Percentiles rank a stretch among this genome's conserved stretches.
Conservation (phyloP, 2,888 invertebrate genomes). For the Nephrotoma guestfalica region DNA sequence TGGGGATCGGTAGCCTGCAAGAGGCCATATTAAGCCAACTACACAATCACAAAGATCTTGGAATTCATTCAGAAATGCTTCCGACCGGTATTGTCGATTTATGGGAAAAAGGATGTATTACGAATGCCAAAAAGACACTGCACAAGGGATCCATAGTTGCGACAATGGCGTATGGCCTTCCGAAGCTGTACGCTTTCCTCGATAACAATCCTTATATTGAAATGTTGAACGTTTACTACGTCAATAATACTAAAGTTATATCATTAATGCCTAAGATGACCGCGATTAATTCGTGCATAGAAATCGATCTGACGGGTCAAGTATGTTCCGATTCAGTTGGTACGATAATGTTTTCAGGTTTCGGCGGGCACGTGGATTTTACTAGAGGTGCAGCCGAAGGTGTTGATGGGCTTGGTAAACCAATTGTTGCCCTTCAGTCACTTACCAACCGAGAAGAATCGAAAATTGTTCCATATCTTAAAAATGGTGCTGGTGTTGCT, state of each 20-base stretch:
- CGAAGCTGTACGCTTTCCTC: slow-evolving; percentile 79
- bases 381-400: slow-evolving; percentile 79
- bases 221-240: slow-evolving; percentile 79
- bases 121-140: slow-evolving; percentile 68
- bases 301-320: slow-evolving; percentile 88
- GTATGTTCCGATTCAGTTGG: slow-evolving; percentile 90
- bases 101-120: slow-evolving; percentile 71
- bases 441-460: slow-evolving; percentile 59
- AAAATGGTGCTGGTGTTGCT: slow-evolving; percentile 84
- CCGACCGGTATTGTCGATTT: slow-evolving; percentile 85
- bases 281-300: slow-evolving; percentile 92
- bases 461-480: slow-evolving; percentile 72
- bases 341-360: slow-evolving; percentile 50
- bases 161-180: slow-evolving; percentile 81
- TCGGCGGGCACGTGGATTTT: slow-evolving; percentile 91
- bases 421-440: slow-evolving; percentile 83
- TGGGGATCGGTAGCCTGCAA: slow-evolving; percentile 89
- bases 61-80: slow-evolving; percentile 97
- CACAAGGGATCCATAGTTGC: slow-evolving; percentile 83
- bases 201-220: slow-evolving; percentile 89
- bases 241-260: slow-evolving; percentile 71
- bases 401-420: slow-evolving; percentile 73
- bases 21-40: slow-evolving; percentile 76
- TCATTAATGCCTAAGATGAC: slow-evolving; percentile 82
- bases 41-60: slow-evolving; percentile 77